Evolutionary conservation across 2,888 invertebrate species (phyloP).

Genomic region (Stenolophus ochropezus): DNA sequence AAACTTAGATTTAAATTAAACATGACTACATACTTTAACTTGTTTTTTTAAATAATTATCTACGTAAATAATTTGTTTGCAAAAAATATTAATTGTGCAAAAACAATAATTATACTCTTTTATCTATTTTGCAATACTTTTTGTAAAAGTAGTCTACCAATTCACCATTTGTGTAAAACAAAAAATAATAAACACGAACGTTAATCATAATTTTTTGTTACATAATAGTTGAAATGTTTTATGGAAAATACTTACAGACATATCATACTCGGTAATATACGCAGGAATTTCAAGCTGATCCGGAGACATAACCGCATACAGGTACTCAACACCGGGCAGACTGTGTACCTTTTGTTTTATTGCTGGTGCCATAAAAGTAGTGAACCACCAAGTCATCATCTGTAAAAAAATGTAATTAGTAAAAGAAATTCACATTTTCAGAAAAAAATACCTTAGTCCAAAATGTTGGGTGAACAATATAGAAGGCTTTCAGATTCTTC

Average conservation of each 20-base stretch:
- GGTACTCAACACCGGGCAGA: conserved; percentile 92
- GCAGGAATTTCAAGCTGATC: conserved; percentile 96
- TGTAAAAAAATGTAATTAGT: conserved; percentile 69
- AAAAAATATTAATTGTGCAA: conserved; percentile 57
- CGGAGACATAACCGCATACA: conserved; percentile 92
- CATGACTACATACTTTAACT: no score
- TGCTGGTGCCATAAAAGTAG: conserved; percentile 97
- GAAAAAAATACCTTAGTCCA: conserved; percentile 89
- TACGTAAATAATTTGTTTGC: background rate
- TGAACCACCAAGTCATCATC: conserved; percentile 99
- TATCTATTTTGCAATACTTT: no score
- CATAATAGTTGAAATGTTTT: background rate
- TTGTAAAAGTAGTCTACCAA: no score
- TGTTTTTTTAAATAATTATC: no score
- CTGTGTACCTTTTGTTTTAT: conserved; percentile 96
- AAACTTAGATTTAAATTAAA: no score
- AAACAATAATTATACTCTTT: no score
- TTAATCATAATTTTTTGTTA: conserved; percentile 14
- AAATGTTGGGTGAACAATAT: conserved; percentile 96
- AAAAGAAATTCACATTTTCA: background rate
- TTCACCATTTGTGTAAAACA: no score
- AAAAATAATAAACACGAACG: no score
- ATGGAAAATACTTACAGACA: conserved; percentile 81
- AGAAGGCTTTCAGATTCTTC: conserved; percentile 96
- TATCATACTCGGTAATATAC: conserved; percentile 96